phyloP scores from a whole-genome alignment of 1,140 invertebrate genomes.

The Zaprionus ghesquierei region DNA sequence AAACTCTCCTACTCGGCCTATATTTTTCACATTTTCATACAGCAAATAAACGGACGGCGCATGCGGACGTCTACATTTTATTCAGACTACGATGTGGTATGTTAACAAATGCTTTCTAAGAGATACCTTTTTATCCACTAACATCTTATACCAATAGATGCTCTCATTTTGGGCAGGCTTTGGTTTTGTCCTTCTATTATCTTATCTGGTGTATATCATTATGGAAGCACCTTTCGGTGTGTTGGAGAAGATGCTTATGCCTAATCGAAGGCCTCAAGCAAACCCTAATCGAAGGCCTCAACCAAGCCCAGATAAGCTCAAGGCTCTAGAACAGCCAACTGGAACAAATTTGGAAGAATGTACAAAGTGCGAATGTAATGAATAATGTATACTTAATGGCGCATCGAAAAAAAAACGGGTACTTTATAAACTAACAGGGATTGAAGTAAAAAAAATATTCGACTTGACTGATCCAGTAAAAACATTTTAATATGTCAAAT shows the following conservation, averaged over 20 bases:
- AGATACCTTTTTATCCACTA: no score
- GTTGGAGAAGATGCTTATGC: constrained; percentile 32
- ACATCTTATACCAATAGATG: constrained; percentile 31
- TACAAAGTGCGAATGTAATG: no score
- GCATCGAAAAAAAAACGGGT: no score
- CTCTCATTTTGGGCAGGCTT: constrained; percentile 56
- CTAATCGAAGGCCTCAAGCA: neutral
- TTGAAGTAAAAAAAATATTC: no score
- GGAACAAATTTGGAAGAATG: neutral
- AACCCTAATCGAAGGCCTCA: neutral
- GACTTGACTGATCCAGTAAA: no score
- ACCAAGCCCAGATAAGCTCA: neutral
- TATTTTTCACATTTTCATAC: constrained; percentile 81
- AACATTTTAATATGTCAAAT: no score
- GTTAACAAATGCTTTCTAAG: neutral
- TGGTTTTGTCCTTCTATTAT: constrained; percentile 47
- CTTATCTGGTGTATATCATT: constrained; percentile 43
- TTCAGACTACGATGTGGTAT: constrained; percentile 59
- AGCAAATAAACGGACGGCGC: constrained; percentile 28
- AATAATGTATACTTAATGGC: no score
- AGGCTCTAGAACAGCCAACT: neutral
- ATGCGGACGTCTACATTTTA: constrained; percentile 42
- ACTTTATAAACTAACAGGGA: no score
- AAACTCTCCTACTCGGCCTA: constrained; percentile 84
- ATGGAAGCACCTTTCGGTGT: constrained; percentile 54